These are phyloP conservation scores for Australoheros facetus DNA, from an alignment of 2,797 vertebrate genomes.

Conservation along the genomic window DNA sequence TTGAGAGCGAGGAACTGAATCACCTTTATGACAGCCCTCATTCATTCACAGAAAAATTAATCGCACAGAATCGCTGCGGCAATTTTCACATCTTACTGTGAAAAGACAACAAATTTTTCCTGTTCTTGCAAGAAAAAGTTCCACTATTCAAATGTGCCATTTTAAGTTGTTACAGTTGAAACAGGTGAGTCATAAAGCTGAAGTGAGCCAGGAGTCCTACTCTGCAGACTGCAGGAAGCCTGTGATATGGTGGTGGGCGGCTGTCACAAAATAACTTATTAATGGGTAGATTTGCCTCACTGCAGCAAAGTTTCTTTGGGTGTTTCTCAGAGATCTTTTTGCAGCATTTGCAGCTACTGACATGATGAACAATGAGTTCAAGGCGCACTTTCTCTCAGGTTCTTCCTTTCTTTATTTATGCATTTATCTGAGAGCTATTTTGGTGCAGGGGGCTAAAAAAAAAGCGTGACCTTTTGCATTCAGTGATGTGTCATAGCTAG, in stretches of 20 bases:
- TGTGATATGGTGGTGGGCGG: constrained; percentile 70
- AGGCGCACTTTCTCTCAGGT: background rate
- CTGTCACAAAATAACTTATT: constrained; percentile 72
- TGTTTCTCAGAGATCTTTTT: constrained; percentile 16
- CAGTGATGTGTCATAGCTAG: constrained; percentile 54
- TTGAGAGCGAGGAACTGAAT: background rate
- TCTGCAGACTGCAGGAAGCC: constrained; percentile 66
- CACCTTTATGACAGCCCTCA: background rate
- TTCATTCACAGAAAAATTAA: background rate
- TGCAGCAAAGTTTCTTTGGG: constrained; percentile 53
- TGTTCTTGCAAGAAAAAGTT: constrained; percentile 24
- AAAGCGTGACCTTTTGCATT: constrained; percentile 65
- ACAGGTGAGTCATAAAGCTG: constrained; percentile 72
- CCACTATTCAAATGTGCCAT: constrained; percentile 68
- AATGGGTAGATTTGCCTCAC: constrained; percentile 58
- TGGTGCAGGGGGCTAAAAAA: constrained; percentile 27
- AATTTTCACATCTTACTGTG: constrained; percentile 2
- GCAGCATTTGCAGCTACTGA: constrained; percentile 19
- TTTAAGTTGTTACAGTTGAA: constrained; percentile 63
- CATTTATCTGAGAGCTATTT: constrained; percentile 52
- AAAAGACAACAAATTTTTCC: constrained; percentile 16
- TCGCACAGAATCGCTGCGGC: background rate
- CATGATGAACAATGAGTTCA: background rate
- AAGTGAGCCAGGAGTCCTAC: constrained; percentile 62
- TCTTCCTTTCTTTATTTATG: background rate